A percentile compares a stretch with the other conserved stretches of the same genome.
These are phyloP conservation scores for Nerophis ophidion DNA, from an alignment of 2,113 vertebrate genomes.

Conservation along the genomic window DNA sequence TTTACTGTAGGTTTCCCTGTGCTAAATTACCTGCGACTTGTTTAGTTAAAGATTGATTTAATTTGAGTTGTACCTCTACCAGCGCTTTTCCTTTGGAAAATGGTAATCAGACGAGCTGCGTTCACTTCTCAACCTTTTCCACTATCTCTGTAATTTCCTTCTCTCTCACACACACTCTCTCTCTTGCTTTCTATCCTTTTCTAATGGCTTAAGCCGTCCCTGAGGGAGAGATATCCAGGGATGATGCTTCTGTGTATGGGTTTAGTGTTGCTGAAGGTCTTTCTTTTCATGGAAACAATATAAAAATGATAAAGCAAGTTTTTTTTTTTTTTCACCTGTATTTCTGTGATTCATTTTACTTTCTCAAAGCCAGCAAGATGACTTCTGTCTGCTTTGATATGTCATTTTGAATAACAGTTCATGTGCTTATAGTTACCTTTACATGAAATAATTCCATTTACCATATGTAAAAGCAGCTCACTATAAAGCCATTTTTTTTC, in stretches of 20 bases:
- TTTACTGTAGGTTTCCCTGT: constrained; percentile 25
- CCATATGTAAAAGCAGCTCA: background rate
- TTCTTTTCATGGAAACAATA: constrained; percentile 68
- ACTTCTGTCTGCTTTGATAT: constrained; percentile 36
- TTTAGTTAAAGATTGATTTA: constrained; percentile 50
- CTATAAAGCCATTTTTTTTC: background rate
- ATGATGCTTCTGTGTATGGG: constrained; percentile 58
- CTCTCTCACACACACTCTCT: constrained; percentile 20
- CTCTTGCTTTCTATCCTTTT: constrained; percentile 29
- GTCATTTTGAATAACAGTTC: constrained; percentile 42
- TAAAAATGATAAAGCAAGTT: constrained; percentile 62
- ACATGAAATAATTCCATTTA: background rate
- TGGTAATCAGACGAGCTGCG: constrained; percentile 55
- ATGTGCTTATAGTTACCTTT: constrained; percentile 9
- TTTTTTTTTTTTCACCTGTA: constrained; percentile 38
- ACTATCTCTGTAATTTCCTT: background rate
- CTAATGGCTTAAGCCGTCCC: constrained; percentile 65
- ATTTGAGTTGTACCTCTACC: constrained; percentile 36
- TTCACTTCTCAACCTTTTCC: constrained; percentile 49
- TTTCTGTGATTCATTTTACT: constrained; percentile 60
- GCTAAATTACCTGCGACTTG: constrained; percentile 26
- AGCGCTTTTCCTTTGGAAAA: constrained; percentile 49
- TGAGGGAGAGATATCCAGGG: constrained; percentile 50
- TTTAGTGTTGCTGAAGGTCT: constrained; percentile 62
- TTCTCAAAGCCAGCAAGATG: constrained; percentile 47